Evolutionary conservation across 2,797 vertebrate species (phyloP).

Genomic region (Sebastes hubbsi): DNA sequence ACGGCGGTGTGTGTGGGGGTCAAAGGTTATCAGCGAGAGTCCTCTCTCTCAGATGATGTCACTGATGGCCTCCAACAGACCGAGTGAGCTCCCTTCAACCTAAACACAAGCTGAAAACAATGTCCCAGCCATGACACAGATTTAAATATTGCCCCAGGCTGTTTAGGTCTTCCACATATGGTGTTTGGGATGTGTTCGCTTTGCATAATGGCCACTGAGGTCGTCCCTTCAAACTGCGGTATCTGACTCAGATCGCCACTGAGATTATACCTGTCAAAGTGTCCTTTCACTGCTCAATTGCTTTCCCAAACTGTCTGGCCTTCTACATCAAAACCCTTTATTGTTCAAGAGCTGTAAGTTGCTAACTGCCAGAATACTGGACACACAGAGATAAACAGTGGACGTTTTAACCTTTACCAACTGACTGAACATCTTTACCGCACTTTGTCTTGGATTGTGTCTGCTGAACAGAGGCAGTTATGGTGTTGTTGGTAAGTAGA

Average conservation of each 20-base stretch:
- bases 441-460: background rate
- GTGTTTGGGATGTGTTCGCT: constrained; percentile 18
- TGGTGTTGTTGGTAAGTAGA: constrained; percentile 6
- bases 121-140: constrained; percentile 18
- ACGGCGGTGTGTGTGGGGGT: constrained; percentile 19
- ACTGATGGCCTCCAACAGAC: constrained; percentile 48
- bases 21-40: constrained; percentile 62
- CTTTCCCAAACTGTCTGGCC: constrained; percentile 16
- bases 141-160: background rate
- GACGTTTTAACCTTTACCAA: background rate
- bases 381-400: constrained; percentile 9
- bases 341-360: constrained; percentile 11
- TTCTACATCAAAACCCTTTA: background rate
- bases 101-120: constrained; percentile 48
- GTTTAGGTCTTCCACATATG: background rate
- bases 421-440: background rate
- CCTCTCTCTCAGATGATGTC: constrained; percentile 55
- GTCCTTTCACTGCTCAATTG: background rate
- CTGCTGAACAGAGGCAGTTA: constrained; percentile 3
- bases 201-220: constrained; percentile 1
- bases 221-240: background rate
- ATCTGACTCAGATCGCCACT: background rate
- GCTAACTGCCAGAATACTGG: constrained; percentile 16
- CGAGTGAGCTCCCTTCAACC: constrained; percentile 23
- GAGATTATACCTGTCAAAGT: constrained; percentile 6